Percentiles rank a stretch among this genome's conserved stretches.
Evolutionary conservation across 2,888 invertebrate genomes (phyloP).

Genomic region (Chloroclysta siterata): DNA sequence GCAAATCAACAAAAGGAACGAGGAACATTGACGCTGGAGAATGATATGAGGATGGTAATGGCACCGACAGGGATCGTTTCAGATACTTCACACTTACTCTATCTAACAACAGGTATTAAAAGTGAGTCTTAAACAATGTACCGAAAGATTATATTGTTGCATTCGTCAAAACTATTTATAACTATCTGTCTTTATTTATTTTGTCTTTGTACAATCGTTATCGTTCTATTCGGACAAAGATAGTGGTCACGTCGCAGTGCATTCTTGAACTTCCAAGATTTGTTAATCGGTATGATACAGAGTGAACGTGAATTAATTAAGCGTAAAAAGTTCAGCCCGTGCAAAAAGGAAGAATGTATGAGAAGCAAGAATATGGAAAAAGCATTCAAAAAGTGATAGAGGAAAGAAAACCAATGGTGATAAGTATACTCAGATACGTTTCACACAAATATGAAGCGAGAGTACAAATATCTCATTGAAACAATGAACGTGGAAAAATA

Average conservation of each 20-base stretch:
- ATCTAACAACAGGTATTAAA: conserved; percentile 51
- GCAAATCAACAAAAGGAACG: conserved; percentile 72
- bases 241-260: conserved; percentile 76
- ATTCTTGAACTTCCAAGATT: conserved; percentile 70
- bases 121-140: conserved; percentile 69
- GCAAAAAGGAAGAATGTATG: conserved; percentile 80
- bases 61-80: conserved; percentile 55
- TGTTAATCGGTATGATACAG: conserved; percentile 73
- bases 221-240: conserved; percentile 64
- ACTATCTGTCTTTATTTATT: conserved; percentile 42
- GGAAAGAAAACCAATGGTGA: conserved; percentile 70
- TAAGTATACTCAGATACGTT: conserved; percentile 61
- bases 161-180: conserved; percentile 52
- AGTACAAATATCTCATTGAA: conserved; percentile 72
- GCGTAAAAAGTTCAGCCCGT: conserved; percentile 81
- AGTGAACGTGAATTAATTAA: conserved; percentile 78
- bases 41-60: conserved; percentile 71
- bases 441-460: conserved; percentile 41
- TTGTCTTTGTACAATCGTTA: conserved; percentile 56
- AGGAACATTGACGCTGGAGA: conserved; percentile 68
- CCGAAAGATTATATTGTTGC: conserved; percentile 56
- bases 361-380: conserved; percentile 80
- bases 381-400: conserved; percentile 80
- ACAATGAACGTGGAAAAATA: conserved; percentile 66
- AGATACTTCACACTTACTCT: conserved; percentile 56